Percentiles rank a stretch among this genome's conserved stretches.
These are phyloP conservation scores for Synanthedon formicaeformis DNA, from an alignment of 2,888 invertebrate genomes.

Conservation along the genomic window DNA sequence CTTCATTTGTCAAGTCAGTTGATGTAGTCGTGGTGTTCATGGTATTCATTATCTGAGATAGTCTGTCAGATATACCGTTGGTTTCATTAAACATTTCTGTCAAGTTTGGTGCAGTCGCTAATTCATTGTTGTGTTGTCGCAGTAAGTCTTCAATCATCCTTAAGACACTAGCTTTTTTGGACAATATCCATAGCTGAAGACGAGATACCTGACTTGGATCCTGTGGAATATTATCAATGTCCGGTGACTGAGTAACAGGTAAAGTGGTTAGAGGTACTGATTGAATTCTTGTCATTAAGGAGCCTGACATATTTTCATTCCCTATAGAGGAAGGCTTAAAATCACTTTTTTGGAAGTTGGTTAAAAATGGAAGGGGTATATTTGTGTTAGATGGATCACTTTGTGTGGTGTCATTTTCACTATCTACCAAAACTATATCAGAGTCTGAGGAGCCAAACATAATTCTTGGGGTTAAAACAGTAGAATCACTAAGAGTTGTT, in stretches of 20 bases:
- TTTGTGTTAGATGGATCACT: conserved; percentile 34
- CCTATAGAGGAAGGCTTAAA: conserved; percentile 20
- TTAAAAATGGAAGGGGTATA: conserved; percentile 39
- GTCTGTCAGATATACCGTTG: conserved; percentile 40
- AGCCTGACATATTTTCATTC: conserved; percentile 8
- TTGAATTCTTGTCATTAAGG: conserved; percentile 2
- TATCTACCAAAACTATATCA: conserved; percentile 14
- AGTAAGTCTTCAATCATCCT: conserved; percentile 65
- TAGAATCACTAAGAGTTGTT: conserved; percentile 8
- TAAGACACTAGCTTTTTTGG: conserved; percentile 61
- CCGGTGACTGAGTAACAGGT: conserved; percentile 15
- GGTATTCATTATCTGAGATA: conserved; percentile 48
- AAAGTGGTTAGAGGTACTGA: conserved; percentile 16
- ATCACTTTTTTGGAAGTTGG: conserved; percentile 39
- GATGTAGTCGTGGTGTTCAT: conserved; percentile 40
- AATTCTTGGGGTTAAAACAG: conserved; percentile 12
- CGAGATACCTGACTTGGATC: conserved; percentile 44
- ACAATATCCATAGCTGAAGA: conserved; percentile 52
- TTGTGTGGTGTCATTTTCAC: conserved; percentile 16
- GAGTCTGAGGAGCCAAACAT: conserved; percentile 26
- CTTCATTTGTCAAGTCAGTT: conserved; percentile 14
- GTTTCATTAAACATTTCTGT: conserved; percentile 34
- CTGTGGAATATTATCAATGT: conserved; percentile 21
- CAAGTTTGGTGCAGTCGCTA: conserved; percentile 41
- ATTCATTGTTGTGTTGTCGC: conserved; percentile 53